A percentile compares a stretch with the other conserved stretches of the same genome.
These are phyloP conservation scores for Nasonia longicornis DNA, from an alignment of 1,140 invertebrate genomes.

Conservation along the genomic window DNA sequence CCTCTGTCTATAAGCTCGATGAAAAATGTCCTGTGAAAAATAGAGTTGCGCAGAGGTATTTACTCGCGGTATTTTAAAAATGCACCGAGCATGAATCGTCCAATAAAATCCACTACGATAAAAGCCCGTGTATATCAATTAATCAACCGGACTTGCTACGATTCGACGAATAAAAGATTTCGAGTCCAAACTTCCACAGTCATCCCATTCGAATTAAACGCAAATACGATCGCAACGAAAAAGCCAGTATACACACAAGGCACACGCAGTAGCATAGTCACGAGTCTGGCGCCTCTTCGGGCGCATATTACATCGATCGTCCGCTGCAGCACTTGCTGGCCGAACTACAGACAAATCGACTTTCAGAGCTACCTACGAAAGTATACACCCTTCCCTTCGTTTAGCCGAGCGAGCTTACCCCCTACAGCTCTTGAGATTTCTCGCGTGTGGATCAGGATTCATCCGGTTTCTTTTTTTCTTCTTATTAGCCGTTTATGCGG, in stretches of 20 bases:
- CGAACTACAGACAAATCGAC: not conserved
- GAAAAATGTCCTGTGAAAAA: too few relatives aligned
- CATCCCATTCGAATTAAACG: not conserved
- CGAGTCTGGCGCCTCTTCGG: not conserved
- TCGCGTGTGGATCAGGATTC: not conserved
- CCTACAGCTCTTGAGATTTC: not conserved
- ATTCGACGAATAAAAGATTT: too few relatives aligned
- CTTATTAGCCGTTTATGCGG: too few relatives aligned
- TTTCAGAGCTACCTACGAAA: not conserved
- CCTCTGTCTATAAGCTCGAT: too few relatives aligned
- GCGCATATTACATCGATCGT: constrained; percentile 11
- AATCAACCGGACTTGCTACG: too few relatives aligned
- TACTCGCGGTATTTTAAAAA: too few relatives aligned
- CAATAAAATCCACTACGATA: too few relatives aligned
- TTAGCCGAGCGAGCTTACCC: not conserved
- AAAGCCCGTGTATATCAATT: too few relatives aligned
- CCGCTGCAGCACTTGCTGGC: not conserved
- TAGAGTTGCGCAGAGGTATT: too few relatives aligned
- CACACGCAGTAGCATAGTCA: not conserved
- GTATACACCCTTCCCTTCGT: not conserved
- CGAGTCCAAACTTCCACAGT: not conserved
- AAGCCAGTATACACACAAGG: not conserved
- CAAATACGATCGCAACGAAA: not conserved
- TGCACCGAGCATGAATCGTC: too few relatives aligned
- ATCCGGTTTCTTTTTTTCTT: not conserved